Percentiles rank a stretch among this genome's conserved stretches.
Evolutionary conservation across 2,113 vertebrate genomes (phyloP).

Genomic region (Istiophorus platypterus): DNA sequence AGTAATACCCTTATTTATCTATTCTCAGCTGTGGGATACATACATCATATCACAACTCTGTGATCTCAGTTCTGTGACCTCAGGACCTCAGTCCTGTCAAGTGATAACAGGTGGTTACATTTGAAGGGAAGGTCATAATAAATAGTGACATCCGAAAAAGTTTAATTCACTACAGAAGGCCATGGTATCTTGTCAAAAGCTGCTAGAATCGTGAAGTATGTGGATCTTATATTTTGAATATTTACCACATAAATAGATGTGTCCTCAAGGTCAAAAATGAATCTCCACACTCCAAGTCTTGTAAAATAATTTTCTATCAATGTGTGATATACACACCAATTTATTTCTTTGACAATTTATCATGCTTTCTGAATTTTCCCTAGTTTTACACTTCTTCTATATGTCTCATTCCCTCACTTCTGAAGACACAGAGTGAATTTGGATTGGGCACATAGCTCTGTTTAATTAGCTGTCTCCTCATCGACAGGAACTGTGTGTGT

Average conservation of each 20-base stretch:
- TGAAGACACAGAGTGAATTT: constrained; percentile 43
- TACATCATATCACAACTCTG: too few species aligned
- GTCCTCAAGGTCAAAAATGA: constrained; percentile 25
- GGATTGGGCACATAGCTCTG: constrained; percentile 32
- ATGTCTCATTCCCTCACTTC: constrained; percentile 18
- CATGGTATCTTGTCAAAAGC: background rate
- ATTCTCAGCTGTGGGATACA: too few species aligned
- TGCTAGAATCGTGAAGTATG: background rate
- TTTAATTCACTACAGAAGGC: constrained; percentile 5
- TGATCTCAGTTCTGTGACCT: too few species aligned
- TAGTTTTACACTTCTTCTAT: constrained; percentile 22
- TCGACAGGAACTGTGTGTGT: constrained; percentile 21
- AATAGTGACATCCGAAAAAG: background rate
- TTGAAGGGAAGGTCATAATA: constrained; percentile 9
- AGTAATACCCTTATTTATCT: background rate
- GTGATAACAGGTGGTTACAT: constrained; percentile 16
- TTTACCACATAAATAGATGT: background rate
- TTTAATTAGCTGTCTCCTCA: constrained; percentile 60
- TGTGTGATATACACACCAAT: background rate
- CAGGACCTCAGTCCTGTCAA: background rate
- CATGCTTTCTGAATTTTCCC: background rate
- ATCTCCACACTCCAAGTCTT: background rate
- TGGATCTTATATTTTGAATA: constrained; percentile 8
- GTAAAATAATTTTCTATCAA: background rate
- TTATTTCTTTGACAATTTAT: constrained; percentile 14